Base-by-base conservation (phyloP, 2,888 invertebrate species). In the Furcula furcula region DNA sequence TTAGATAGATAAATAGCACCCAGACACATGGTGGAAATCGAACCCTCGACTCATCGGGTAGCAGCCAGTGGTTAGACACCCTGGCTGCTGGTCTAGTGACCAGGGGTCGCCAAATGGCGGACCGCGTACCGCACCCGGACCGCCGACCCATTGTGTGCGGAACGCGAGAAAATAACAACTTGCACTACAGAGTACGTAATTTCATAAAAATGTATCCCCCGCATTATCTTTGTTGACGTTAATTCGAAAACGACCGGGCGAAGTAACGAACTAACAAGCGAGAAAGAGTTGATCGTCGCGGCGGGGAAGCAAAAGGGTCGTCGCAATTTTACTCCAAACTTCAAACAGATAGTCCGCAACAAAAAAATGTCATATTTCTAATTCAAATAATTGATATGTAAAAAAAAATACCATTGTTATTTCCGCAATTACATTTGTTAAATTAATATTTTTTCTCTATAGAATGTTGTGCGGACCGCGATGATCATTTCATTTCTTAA, bases 61-160 rank as follows among this genome's bases (percentile, higher is more conserved):
- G n/a, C n/a, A n/a, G n/a, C n/a, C n/a, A n/a, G n/a, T n/a, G n/a
- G n/a, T n/a, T n/a, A n/a, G n/a, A n/a, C n/a, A n/a, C n/a, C n/a
- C n/a, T n/a, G n/a, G n/a, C n/a, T n/a, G n/a, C n/a, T n/a, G n/a
- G n/a, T n/a, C n/a, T n/a, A n/a, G n/a, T n/a, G n/a, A n/a, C n/a
- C 20, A 20, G 20, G 20, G 20, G 20, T 20, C 20, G 20, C 20
- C 20, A 20, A 20, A 20, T 20, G 20, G 20, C 20, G 20, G 20
- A n/a, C n/a, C n/a, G n/a, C n/a, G 16, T 4, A 4, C 25, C 12
- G 25, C 25, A 25, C 11, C 25, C 25, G 25, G 25, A 26, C 26
- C 32, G 32, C 25, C 25, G 32, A 29, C 20, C 29, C 32, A 29
- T 29, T 34, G 23, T 29, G 25, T 23, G 34, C 29, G 25, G 34